phyloP scores from a whole-genome alignment of 2,113 vertebrate genomes.

The Odontesthes bonariensis region DNA sequence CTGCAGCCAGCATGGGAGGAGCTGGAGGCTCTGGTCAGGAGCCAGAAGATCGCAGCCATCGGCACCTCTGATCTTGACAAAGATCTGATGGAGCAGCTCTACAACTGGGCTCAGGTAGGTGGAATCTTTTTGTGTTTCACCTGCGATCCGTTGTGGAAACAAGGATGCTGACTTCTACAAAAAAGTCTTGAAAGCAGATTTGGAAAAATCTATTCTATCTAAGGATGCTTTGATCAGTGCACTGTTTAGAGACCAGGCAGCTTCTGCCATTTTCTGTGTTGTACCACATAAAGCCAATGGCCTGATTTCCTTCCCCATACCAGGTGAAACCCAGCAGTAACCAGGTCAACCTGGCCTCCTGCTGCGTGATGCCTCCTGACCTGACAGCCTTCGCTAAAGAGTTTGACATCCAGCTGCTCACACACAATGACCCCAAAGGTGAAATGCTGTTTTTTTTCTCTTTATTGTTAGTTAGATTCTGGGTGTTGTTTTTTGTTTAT shows the following conservation, averaged over 20 bases:
- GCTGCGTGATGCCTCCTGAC: slow-evolving; percentile 99
- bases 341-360: slow-evolving; percentile 98
- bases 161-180: rapidly evolving
- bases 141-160: not conserved
- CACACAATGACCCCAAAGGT: slow-evolving; percentile 98
- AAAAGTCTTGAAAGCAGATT: not conserved
- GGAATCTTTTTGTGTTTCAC: not conserved
- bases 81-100: slow-evolving; percentile 92
- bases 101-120: slow-evolving; percentile 94
- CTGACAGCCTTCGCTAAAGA: slow-evolving; percentile 97
- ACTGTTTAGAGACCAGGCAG: not conserved
- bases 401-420: slow-evolving; percentile 96
- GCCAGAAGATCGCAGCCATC: slow-evolving; percentile 90
- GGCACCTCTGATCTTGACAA: slow-evolving; percentile 98
- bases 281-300: not conserved
- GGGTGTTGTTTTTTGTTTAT: rapidly evolving
- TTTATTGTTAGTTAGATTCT: not conserved
- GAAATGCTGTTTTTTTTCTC: slow-evolving; percentile 20
- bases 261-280: not conserved
- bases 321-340: slow-evolving; percentile 98
- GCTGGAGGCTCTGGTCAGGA: slow-evolving; percentile 90
- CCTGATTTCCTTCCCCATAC: not conserved
- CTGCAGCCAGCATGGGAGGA: slow-evolving; percentile 94
- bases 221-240: not conserved
- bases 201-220: not conserved